A percentile compares a stretch with the other conserved stretches of the same genome.
Conservation (phyloP, 1,140 invertebrate species). For the Dreissena rostriformis region DNA sequence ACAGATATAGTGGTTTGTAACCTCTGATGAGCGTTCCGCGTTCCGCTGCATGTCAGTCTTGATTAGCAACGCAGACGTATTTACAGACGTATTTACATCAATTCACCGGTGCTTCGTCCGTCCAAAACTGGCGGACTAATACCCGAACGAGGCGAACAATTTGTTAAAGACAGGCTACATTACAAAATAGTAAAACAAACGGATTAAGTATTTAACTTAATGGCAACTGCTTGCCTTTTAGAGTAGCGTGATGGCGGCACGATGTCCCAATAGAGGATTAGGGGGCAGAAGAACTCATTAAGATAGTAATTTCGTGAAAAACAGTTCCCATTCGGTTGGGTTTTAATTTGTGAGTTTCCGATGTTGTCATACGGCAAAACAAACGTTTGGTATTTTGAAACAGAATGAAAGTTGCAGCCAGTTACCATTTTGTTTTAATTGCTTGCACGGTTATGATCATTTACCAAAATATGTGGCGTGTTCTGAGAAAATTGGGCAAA, state of each 20-base stretch:
- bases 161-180: constrained; percentile 53
- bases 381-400: too few species aligned
- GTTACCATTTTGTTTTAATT: too few species aligned
- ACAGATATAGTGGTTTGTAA: neutral
- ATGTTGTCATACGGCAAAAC: too few species aligned
- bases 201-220: constrained; percentile 54
- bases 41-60: neutral
- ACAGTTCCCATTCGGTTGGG: too few species aligned
- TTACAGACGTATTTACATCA: constrained; percentile 25
- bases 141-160: constrained; percentile 43
- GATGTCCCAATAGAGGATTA: constrained; percentile 43
- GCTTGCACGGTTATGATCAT: too few species aligned
- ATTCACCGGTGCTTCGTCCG: constrained; percentile 15
- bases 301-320: constrained; percentile 8
- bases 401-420: too few species aligned
- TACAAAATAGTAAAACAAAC: constrained; percentile 36
- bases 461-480: too few species aligned
- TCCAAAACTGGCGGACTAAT: constrained; percentile 35
- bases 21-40: neutral
- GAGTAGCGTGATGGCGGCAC: constrained; percentile 22
- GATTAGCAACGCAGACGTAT: constrained; percentile 34
- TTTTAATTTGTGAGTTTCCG: too few species aligned
- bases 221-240: constrained; percentile 19
- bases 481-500: too few species aligned
- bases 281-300: constrained; percentile 27